These are phyloP conservation scores for Spisula subtruncata DNA, from an alignment of 2,888 invertebrate species.

Conservation along the genomic window DNA sequence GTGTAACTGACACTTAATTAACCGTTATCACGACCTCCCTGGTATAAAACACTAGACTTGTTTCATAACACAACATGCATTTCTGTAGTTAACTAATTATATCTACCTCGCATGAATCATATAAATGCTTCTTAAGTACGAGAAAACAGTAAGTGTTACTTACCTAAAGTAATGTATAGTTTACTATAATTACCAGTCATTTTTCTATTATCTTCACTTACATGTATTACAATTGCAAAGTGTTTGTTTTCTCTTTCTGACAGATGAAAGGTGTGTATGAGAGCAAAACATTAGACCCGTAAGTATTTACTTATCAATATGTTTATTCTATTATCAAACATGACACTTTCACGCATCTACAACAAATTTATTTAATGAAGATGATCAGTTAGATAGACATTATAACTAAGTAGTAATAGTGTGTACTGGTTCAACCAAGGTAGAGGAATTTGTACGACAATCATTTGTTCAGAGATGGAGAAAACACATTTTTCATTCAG, in stretches of 20 bases:
- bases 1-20: no score
- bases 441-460: neutral
- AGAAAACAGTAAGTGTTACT: no score
- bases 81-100: no score
- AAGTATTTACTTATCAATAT: conserved; percentile 43
- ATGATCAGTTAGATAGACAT: neutral
- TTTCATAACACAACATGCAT: no score
- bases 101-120: no score
- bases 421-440: neutral
- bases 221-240: conserved; percentile 7
- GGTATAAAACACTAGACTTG: no score
- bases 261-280: conserved; percentile 43
- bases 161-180: no score
- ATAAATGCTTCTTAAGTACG: no score
- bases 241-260: conserved; percentile 11
- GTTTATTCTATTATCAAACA: conserved; percentile 17
- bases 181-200: no score
- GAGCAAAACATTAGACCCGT: conserved; percentile 57
- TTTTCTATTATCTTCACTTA: neutral
- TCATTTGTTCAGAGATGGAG: neutral
- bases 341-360: conserved; percentile 2
- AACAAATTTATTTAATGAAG: conserved; percentile 6
- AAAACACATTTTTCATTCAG: neutral
- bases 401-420: conserved; percentile 13
- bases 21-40: no score